Evolutionary conservation across 2,797 vertebrate species (phyloP), one percentile per base, ranked within the genome.

Genomic region (Scarus forsteni): DNA sequence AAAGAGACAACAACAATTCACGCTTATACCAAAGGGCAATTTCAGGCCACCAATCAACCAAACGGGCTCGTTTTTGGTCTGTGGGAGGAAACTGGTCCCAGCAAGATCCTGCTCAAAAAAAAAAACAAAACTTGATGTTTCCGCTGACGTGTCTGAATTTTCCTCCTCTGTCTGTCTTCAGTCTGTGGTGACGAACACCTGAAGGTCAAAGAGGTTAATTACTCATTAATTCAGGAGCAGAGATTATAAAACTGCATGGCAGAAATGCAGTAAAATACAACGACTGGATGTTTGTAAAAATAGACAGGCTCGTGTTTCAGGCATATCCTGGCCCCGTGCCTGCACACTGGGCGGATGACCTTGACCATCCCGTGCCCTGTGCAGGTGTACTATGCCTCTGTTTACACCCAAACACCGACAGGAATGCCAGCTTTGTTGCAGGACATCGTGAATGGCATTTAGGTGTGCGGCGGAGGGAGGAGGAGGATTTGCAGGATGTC

Each of bases 331-430:
- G 9, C 10, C 39, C 39, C 52, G 44, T 48, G 35, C 50, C 69
- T 51, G 14, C 19, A 60, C 27, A 56, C 13, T 18, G 27, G 38
- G 40, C 43, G 13, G 38, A 44, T 81, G 70, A 83, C 84, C 85
- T 82, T 89, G 82, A 66, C 71, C 66, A 48, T 3, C 6, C 9
- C 13, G 7, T 79, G 67, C 34, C 27, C 57, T 58, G 10, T 12
- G 39, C 48, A 53, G 44, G 60, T 51, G 66, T 56, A 36, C 70
- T 14, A 1, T 65, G 69, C 50, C 3, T 27, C 34, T 87, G 84
- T 86, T 90, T 88, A 78, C 45, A 83, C 74, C 63, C 54, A 48
- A 86, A 85, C 80, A 89, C 51, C 42, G 39, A 8, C 12, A 40
- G 61, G 57, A 76, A 81, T 53, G 66, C 58, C 34, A 35, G 51